Evolutionary conservation across 2,113 vertebrate species (phyloP).

Genomic region (Petrocephalus zakoni): DNA sequence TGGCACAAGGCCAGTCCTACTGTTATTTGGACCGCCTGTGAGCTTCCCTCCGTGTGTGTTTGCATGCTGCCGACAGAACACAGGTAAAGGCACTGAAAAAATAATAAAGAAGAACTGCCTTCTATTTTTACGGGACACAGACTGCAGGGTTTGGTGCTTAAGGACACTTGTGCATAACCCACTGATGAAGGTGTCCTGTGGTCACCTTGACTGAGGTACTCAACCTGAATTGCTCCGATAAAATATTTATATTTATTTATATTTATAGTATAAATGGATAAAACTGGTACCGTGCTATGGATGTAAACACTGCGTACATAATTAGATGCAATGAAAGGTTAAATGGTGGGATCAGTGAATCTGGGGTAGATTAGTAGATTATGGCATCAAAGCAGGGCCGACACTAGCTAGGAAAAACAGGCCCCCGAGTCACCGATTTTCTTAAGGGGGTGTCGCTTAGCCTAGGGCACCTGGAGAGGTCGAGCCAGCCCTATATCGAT

Average conservation of each 20-base stretch:
- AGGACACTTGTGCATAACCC: not conserved
- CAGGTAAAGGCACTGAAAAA: not conserved
- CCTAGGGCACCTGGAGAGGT: not conserved
- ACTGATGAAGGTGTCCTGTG: not conserved
- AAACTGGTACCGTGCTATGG: not conserved
- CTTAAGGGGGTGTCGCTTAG: not conserved
- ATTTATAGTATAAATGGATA: not conserved
- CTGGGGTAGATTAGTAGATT: not conserved
- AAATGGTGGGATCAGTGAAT: not conserved
- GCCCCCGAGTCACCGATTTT: not conserved
- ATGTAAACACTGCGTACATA: not conserved
- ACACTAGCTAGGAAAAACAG: not conserved
- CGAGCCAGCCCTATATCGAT: not conserved
- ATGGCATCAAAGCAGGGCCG: not conserved
- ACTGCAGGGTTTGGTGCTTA: not conserved
- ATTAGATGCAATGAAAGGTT: not conserved
- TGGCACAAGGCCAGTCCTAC: not conserved
- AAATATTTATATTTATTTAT: no score
- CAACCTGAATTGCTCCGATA: not conserved
- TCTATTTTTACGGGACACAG: not conserved
- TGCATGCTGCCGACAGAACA: not conserved
- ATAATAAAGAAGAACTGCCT: not conserved
- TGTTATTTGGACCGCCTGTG: not conserved
- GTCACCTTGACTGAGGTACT: not conserved
- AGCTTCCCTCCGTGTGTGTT: not conserved